Evolutionary conservation across 2,888 invertebrate genomes (phyloP), one percentile per base, ranked within the genome.

Genomic region (Halictus quadricinctus): DNA sequence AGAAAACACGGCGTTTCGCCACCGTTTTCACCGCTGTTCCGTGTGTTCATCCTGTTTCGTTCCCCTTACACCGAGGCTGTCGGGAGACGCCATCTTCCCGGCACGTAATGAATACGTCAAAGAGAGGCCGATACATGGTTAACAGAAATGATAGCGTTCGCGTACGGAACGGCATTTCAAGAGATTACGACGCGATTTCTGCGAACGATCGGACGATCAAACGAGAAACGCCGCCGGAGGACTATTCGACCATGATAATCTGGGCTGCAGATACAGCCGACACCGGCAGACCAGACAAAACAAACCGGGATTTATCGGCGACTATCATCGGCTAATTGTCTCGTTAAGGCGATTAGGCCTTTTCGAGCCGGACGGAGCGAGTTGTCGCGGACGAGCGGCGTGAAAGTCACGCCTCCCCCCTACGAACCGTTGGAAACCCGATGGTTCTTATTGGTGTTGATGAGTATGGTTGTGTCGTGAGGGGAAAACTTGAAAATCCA

Each of bases 321-420:
- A 83, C 90, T 88, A 91, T 90, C 90, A 93, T 91, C 91, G 87
- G 80, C 90, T 91, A 92, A 93, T 93, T 92, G 91, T 92, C 91
- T 92, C 92, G 90, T 93, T 92, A 92, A 91, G 84, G 78, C 87
- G 89, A 89, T 89, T 89, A 88, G 85, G 64, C 72, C 80, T 70
- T 81, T 85, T 73, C 81, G 83, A 81, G 77, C 74, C 74, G 82
- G 83, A 79, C 69, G 76, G 66, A 48, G n/a, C 75, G 74, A 75
- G 74, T 80, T 75, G 80, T 74, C 74, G 69, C 78, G 50, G 72
- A 25, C 60, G 72, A 74, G 43, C 21, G 75, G 85, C 81, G 86
- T 79, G 86, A 86, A 86, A 86, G 81, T 81, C 76, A 75, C 80
- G 78, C 74, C 74, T 77, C 64, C 72, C 77, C 74, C 77, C 72